phyloP scores from a whole-genome alignment of 2,113 vertebrate genomes.

The Eptatretus burgeri region DNA sequence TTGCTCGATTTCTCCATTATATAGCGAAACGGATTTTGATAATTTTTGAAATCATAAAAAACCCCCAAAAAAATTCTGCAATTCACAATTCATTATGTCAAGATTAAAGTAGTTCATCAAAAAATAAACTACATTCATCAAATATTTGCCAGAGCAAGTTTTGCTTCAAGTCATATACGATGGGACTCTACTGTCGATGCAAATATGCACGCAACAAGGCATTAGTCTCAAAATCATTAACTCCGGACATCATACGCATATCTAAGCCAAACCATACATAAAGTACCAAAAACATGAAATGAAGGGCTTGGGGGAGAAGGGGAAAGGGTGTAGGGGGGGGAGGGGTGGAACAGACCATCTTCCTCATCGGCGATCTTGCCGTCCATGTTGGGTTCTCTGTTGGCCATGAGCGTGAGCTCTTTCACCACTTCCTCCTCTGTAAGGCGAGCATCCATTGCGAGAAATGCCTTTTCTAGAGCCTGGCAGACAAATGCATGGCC shows the following conservation, averaged over 20 bases:
- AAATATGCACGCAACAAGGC: not conserved
- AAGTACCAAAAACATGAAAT: not conserved
- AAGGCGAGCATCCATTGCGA: slow-evolving; percentile 61
- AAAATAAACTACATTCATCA: too few species aligned
- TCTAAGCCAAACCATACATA: not conserved
- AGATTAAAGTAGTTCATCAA: too few species aligned
- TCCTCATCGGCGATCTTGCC: slow-evolving; percentile 71
- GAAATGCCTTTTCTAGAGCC: slow-evolving; percentile 82
- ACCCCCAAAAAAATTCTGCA: too few species aligned
- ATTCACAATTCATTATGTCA: too few species aligned
- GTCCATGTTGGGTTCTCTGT: slow-evolving; percentile 45
- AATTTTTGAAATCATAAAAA: too few species aligned
- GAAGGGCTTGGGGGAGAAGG: not conserved
- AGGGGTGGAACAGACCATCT: slow-evolving; percentile 32
- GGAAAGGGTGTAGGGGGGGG: too few species aligned
- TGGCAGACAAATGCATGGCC: slow-evolving; percentile 12
- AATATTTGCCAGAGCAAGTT: too few species aligned
- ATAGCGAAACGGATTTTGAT: too few species aligned
- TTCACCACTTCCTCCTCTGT: slow-evolving; percentile 80
- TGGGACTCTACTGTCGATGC: not conserved
- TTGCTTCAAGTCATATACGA: too few species aligned
- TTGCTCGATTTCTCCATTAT: too few species aligned
- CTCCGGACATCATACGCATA: not conserved
- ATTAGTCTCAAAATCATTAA: not conserved
- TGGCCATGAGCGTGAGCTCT: slow-evolving; percentile 65